A percentile compares a stretch with the other conserved stretches of the same genome.
These are phyloP conservation scores for Hoplostethus mediterraneus DNA, from an alignment of 2,797 vertebrate species.

Conservation along the genomic window DNA sequence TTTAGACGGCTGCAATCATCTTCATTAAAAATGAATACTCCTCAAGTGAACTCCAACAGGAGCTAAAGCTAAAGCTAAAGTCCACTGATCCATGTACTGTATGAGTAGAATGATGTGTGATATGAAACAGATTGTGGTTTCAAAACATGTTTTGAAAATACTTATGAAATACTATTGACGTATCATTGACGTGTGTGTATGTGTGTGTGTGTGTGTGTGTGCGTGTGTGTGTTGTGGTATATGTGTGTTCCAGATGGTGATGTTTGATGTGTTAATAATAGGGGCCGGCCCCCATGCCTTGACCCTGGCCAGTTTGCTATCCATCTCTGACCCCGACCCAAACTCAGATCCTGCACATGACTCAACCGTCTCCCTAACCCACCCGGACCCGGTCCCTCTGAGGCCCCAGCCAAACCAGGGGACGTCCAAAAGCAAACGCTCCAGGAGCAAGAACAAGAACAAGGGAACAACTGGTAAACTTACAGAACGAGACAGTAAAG, in stretches of 20 bases:
- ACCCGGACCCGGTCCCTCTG: constrained; percentile 29
- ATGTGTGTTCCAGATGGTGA: constrained; percentile 65
- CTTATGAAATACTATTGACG: too few relatives aligned
- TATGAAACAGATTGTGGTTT: too few relatives aligned
- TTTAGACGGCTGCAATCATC: too few relatives aligned
- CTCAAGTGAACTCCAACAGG: too few relatives aligned
- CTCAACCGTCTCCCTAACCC: neutral
- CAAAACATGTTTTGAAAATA: too few relatives aligned
- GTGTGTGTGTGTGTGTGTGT: constrained; percentile 1
- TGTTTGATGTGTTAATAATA: constrained; percentile 84
- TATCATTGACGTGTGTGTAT: constrained; percentile 6
- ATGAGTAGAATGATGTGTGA: too few relatives aligned
- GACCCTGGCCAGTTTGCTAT: constrained; percentile 82
- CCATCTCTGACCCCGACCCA: constrained; percentile 41
- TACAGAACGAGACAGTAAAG: neutral
- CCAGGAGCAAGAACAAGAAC: constrained; percentile 60
- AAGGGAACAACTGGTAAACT: constrained; percentile 54
- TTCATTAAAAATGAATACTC: too few relatives aligned
- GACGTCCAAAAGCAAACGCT: constrained; percentile 29
- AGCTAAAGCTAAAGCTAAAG: too few relatives aligned
- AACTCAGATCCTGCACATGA: constrained; percentile 31
- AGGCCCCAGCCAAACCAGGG: constrained; percentile 45
- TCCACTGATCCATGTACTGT: too few relatives aligned
- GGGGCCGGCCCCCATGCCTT: constrained; percentile 86
- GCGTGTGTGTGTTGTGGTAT: constrained; percentile 18